Conservation (phyloP, 92 coral and sea anemone species). For the Actinernus sp. region DNA sequence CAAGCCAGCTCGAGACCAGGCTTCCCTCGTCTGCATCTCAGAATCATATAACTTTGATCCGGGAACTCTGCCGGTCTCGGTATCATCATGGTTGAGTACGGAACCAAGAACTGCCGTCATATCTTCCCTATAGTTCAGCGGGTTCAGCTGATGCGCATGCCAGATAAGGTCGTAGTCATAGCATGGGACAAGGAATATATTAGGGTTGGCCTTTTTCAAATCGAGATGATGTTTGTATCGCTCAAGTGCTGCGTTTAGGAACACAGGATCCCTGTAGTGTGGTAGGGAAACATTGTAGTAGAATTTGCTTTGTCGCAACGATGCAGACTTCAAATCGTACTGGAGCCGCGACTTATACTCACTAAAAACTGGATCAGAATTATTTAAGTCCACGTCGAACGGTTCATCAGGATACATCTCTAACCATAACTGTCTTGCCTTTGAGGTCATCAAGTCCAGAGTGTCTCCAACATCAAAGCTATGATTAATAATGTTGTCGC, state of each 20-base stretch:
- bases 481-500: conserved; percentile 44
- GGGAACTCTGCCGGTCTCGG: conserved; percentile 51
- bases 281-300: conserved; percentile 79
- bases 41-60: conserved; percentile 34
- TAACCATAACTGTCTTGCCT: conserved; percentile 8
- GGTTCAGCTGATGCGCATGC: conserved; percentile 79
- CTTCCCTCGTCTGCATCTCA: conserved; percentile 42
- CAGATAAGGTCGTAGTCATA: conserved; percentile 81
- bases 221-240: conserved; percentile 71
- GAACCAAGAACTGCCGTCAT: conserved; percentile 52
- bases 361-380: background rate
- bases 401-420: background rate
- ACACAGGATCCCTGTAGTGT: conserved; percentile 60
- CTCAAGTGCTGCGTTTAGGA: conserved; percentile 62
- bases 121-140: conserved; percentile 61
- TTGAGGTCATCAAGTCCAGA: background rate
- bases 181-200: conserved; percentile 68
- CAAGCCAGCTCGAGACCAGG: conserved; percentile 27
- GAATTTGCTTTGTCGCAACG: conserved; percentile 39
- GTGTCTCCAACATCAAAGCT: conserved; percentile 8
- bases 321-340: conserved; percentile 47
- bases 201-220: conserved; percentile 62
- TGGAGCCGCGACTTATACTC: conserved; percentile 20
- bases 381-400: conserved; percentile 24
- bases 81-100: conserved; percentile 60